Evolutionary conservation across 2,888 invertebrate species (phyloP).

Genomic region (Torymus auratus): DNA sequence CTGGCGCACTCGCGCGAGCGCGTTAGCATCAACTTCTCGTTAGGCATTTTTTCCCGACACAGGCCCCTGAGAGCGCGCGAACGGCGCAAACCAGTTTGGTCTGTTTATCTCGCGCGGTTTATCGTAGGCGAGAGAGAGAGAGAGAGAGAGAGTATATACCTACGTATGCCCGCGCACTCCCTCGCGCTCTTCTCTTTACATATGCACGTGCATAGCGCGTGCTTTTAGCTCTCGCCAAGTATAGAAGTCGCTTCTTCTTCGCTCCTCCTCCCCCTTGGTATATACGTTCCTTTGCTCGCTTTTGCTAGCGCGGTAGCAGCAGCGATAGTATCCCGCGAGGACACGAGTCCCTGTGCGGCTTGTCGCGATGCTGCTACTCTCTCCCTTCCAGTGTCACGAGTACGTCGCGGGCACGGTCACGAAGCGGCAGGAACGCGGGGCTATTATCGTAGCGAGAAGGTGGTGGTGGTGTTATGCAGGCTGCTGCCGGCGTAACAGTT

Average conservation of each 20-base stretch:
- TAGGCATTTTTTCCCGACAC: conserved; percentile 60
- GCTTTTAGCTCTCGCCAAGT: neutral
- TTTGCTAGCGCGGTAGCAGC: neutral
- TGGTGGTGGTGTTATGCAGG: neutral
- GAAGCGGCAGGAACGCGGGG: conserved; percentile 16
- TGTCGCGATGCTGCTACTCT: conserved; percentile 39
- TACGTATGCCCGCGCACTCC: conserved; percentile 31
- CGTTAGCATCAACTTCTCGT: conserved; percentile 66
- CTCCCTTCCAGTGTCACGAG: conserved; percentile 29
- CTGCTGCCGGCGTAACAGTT: neutral
- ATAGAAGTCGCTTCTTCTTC: neutral
- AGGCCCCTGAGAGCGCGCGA: neutral
- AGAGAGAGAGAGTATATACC: neutral
- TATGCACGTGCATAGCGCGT: conserved; percentile 1
- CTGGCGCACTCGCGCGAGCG: neutral
- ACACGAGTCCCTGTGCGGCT: conserved; percentile 45
- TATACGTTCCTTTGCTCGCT: neutral
- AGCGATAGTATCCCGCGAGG: conserved; percentile 43
- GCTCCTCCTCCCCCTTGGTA: no score
- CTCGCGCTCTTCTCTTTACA: conserved; percentile 15
- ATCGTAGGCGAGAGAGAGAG: conserved; percentile 59
- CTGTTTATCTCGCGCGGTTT: conserved; percentile 64
- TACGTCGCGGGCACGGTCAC: conserved; percentile 37
- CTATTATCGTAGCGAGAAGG: neutral
- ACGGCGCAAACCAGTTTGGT: conserved; percentile 62